These are phyloP conservation scores for Andrena bicolor DNA, from an alignment of 2,888 invertebrate species.

Conservation along the genomic window DNA sequence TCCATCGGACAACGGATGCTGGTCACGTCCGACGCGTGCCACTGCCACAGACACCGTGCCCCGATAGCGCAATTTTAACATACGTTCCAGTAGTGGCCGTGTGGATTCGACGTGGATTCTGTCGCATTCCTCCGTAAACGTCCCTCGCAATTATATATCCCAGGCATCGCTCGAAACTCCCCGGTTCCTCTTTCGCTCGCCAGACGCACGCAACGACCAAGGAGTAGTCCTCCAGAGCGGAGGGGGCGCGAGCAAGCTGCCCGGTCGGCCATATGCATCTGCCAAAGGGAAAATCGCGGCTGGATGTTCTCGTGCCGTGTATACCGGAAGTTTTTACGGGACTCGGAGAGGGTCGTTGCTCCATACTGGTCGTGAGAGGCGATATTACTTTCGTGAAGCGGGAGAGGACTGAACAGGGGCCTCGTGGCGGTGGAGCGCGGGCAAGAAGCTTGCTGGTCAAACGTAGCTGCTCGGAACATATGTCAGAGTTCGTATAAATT, in stretches of 20 bases:
- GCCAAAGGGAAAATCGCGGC: slow-evolving; percentile 67
- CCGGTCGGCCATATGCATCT: slow-evolving; percentile 54
- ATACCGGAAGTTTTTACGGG: slow-evolving; percentile 71
- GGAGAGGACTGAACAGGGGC: not conserved
- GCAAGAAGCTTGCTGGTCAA: no score
- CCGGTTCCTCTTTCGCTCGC: slow-evolving; percentile 64
- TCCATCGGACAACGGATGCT: not conserved
- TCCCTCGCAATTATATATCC: slow-evolving; percentile 68
- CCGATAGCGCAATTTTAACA: not conserved
- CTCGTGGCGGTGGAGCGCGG: no score
- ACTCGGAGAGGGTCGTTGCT: slow-evolving; percentile 67
- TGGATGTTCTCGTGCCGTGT: slow-evolving; percentile 55
- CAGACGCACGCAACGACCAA: slow-evolving; percentile 64
- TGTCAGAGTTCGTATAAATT: no score
- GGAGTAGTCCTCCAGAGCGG: slow-evolving; percentile 32
- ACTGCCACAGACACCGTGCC: not conserved
- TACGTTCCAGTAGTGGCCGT: slow-evolving; percentile 9
- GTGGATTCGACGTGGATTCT: slow-evolving; percentile 66
- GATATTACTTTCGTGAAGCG: slow-evolving; percentile 31
- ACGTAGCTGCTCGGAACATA: no score
- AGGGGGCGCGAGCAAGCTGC: slow-evolving; percentile 37
- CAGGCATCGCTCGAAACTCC: slow-evolving; percentile 64
- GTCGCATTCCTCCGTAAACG: slow-evolving; percentile 68
- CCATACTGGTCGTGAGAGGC: slow-evolving; percentile 40
- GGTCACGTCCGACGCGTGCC: slow-evolving; percentile 11